phyloP scores from a whole-genome alignment of 2,113 vertebrate species.

The Notothenia rossii region DNA sequence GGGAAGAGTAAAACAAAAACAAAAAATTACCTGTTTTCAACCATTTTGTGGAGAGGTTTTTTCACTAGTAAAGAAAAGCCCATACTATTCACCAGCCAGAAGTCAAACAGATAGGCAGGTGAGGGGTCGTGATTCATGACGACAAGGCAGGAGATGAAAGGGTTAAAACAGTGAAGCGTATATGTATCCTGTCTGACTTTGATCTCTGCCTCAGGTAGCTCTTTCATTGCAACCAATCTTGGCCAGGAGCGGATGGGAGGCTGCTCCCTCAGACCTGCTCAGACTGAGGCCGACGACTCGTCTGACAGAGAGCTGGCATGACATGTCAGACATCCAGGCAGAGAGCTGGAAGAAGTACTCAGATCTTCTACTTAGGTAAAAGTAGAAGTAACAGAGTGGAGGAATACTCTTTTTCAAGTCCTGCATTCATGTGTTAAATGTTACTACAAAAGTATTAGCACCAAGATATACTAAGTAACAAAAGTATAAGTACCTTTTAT shows the following conservation, averaged over 20 bases:
- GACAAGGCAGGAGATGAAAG: constrained; percentile 78
- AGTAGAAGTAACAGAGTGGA: too few species aligned
- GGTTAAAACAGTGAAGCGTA: constrained; percentile 74
- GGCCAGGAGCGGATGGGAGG: constrained; percentile 61
- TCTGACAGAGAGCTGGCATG: constrained; percentile 33
- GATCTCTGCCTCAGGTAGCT: constrained; percentile 82
- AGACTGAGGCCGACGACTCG: constrained; percentile 55
- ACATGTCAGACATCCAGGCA: constrained; percentile 18
- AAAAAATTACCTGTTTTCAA: not conserved
- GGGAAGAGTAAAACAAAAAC: not conserved
- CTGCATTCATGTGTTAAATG: too few species aligned
- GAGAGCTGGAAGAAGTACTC: not conserved
- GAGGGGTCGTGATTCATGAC: constrained; percentile 64
- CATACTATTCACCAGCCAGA: constrained; percentile 34
- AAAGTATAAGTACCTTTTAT: too few species aligned
- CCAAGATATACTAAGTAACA: too few species aligned
- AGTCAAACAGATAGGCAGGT: constrained; percentile 71
- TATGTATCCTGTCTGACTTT: constrained; percentile 79
- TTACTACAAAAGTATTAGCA: too few species aligned
- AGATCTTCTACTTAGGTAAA: too few species aligned
- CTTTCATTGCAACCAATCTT: constrained; percentile 77
- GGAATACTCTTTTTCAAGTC: too few species aligned
- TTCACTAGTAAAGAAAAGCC: constrained; percentile 19
- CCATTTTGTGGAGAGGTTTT: not conserved
- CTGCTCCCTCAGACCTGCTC: constrained; percentile 70